Evolutionary conservation across 2,888 invertebrate species (phyloP), one percentile per base, ranked within the genome.

Genomic region (Willowsia nigromaculata): DNA sequence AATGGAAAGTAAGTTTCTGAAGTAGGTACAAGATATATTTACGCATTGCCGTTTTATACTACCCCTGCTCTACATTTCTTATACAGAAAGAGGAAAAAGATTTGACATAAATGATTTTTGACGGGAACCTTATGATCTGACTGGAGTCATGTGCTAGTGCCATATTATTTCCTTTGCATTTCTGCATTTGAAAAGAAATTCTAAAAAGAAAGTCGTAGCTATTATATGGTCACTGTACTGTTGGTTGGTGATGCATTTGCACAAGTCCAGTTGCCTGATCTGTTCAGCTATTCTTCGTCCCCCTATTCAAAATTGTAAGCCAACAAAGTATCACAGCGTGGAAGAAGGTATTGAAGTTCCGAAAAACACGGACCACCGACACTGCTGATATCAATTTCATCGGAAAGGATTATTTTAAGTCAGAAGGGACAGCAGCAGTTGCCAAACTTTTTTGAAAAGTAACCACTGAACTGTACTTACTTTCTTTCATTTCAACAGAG

Each of bases 101-200:
- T 84, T 74, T 84, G 84, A 84, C 74, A 84, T 22, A 74, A 84
- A 84, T 84, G 84, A 84, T 71, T 71, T 84, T 56, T 74, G 84
- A 84, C 84, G 71, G 74, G 56, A 71, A 84, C 71, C 84, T 74
- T 50, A 82, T 40, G 82, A 68, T 40, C 33, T 40, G 25, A 27
- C 74, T 13, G 15, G 74, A 22, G n/a, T 25, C 18, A 6, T 33
- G 68, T 15, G 11, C 0, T 18, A n/a, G 11, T 18, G 15, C 30
- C 62, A 4, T n/a, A 22, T 22, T 13, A 53, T 22, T 53, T 53
- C 22, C 53, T 18, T 53, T 59, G 11, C 59, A 59, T 27, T 27
- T 59, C 27, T 11, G 11, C 5, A 59, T 27, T n/a, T n/a, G n/a
- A n/a, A n/a, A 59, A 59, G 11, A 27, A 27, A 56, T 50, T 11